Conservation (phyloP, 1,140 invertebrate species). For the Cherax destructor region DNA sequence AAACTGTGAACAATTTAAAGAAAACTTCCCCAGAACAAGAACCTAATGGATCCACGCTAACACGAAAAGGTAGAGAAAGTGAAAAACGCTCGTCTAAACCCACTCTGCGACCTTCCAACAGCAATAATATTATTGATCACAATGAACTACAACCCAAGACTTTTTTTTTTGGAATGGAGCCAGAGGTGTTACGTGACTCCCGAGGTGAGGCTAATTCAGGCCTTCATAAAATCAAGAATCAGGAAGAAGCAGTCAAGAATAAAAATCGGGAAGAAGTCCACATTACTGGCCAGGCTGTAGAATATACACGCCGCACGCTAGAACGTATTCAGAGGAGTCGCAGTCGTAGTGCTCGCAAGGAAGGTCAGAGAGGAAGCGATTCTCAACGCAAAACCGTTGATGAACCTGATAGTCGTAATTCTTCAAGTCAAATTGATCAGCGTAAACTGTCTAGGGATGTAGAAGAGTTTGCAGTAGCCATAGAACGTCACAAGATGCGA, state of each 20-base stretch:
- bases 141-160: constrained; percentile 51
- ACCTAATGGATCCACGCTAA: constrained; percentile 41
- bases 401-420: constrained; percentile 6
- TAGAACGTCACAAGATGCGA: constrained; percentile 64
- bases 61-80: constrained; percentile 41
- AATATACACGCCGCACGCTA: constrained; percentile 61
- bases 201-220: constrained; percentile 40
- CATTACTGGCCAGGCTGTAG: constrained; percentile 66
- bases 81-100: constrained; percentile 22
- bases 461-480: constrained; percentile 68
- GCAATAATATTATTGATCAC: not conserved
- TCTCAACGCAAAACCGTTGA: not conserved
- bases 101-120: constrained; percentile 14
- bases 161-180: constrained; percentile 72
- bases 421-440: constrained; percentile 15
- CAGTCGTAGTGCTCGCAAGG: constrained; percentile 34
- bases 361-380: constrained; percentile 12
- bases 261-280: constrained; percentile 56
- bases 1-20: constrained; percentile 65
- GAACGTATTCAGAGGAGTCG: constrained; percentile 58
- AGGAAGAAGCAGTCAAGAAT: constrained; percentile 56
- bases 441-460: constrained; percentile 63
- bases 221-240: constrained; percentile 60
- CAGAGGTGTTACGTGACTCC: constrained; percentile 23
- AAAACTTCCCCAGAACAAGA: constrained; percentile 51